Conservation (phyloP, 2,888 invertebrate genomes). For the Geophilus truncorum region DNA sequence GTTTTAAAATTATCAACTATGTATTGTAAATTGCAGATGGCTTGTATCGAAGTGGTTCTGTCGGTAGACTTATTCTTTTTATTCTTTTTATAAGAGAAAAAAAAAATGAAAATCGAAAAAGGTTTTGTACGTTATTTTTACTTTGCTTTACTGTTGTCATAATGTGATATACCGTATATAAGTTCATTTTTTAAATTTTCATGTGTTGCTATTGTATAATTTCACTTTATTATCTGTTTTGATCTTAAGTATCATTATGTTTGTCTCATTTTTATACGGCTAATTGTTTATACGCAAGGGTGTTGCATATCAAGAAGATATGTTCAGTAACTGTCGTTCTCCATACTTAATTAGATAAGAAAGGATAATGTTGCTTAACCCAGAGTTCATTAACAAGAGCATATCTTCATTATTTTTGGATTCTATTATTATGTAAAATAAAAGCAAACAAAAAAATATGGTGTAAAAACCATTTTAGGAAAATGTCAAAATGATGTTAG, state of each 20-base stretch:
- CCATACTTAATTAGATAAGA: neutral
- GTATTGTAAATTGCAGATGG: neutral
- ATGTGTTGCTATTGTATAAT: neutral
- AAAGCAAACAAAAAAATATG: neutral
- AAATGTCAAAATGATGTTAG: neutral
- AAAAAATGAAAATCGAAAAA: neutral
- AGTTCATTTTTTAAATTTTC: no score
- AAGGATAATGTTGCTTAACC: neutral
- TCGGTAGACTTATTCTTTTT: neutral
- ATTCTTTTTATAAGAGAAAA: neutral
- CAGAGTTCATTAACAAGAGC: neutral
- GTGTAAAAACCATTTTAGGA: neutral
- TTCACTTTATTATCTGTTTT: neutral
- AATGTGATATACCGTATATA: neutral
- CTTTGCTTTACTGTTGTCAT: neutral
- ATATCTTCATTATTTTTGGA: neutral
- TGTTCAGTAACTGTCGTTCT: neutral
- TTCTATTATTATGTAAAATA: neutral
- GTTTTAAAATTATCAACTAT: slow-evolving; percentile 31
- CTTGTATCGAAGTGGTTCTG: neutral
- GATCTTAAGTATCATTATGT: neutral
- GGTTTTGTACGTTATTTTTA: neutral
- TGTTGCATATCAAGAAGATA: neutral
- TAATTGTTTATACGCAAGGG: neutral
- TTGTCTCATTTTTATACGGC: neutral